Evolutionary conservation across 2,113 vertebrate species (phyloP).

Genomic region (Odobenus rosmarus): DNA sequence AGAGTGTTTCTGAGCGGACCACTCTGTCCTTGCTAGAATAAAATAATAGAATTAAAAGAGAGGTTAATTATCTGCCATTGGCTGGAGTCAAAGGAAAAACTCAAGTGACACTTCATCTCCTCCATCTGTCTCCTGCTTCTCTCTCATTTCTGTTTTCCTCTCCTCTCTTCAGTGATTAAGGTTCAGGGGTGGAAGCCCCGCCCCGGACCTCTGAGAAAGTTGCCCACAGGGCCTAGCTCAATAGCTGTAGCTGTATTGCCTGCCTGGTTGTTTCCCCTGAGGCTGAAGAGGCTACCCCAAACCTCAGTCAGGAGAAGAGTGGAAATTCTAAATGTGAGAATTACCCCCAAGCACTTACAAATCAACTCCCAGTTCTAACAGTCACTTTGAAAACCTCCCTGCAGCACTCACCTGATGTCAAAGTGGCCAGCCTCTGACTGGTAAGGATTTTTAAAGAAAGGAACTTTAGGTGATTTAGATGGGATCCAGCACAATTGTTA

Average conservation of each 20-base stretch:
- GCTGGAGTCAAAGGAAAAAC: conserved; percentile 30
- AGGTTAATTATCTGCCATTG: conserved; percentile 59
- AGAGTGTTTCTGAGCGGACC: conserved; percentile 45
- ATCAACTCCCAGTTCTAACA: not conserved
- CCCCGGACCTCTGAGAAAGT: not conserved
- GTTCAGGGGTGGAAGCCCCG: not conserved
- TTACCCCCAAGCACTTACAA: not conserved
- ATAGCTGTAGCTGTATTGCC: not conserved
- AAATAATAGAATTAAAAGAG: conserved; percentile 38
- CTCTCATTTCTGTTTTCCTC: not conserved
- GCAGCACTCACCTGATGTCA: not conserved
- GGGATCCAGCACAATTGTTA: not conserved
- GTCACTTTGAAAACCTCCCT: not conserved
- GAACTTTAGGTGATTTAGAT: not conserved
- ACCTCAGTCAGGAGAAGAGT: not conserved
- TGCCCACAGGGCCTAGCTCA: not conserved
- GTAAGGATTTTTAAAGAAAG: not conserved
- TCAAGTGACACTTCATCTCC: not conserved
- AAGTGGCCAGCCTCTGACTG: not conserved
- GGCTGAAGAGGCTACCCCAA: not conserved
- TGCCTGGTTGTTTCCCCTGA: not conserved
- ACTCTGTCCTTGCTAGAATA: conserved; percentile 17
- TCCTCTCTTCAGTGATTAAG: not conserved
- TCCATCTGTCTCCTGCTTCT: not conserved
- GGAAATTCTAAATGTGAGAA: not conserved